These are phyloP conservation scores for Neocrepidodera transversa DNA, from an alignment of 2,888 invertebrate genomes.

Conservation along the genomic window DNA sequence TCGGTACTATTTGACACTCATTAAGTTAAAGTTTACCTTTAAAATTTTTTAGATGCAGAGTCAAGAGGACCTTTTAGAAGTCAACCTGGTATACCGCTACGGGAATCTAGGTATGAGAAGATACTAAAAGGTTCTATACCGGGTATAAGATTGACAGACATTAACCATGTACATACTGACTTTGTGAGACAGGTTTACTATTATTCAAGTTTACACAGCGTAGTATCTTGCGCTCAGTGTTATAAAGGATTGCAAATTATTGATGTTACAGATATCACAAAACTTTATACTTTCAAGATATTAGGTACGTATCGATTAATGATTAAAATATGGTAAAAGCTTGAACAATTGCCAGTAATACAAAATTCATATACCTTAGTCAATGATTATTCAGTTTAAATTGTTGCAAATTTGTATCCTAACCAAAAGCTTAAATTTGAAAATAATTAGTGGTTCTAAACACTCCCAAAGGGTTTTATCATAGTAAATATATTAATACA, in stretches of 20 bases:
- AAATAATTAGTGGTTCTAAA: too few species aligned
- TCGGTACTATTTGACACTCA: neutral
- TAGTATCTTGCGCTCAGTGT: constrained; percentile 67
- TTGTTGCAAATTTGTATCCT: too few species aligned
- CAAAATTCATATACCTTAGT: too few species aligned
- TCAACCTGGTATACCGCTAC: constrained; percentile 67
- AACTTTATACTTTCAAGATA: constrained; percentile 61
- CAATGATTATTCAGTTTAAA: too few species aligned
- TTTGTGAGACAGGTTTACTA: constrained; percentile 71
- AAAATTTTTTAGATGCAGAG: constrained; percentile 58
- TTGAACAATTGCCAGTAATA: neutral
- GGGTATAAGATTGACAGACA: constrained; percentile 43
- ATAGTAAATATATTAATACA: too few species aligned
- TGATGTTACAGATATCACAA: constrained; percentile 55
- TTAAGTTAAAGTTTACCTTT: too few species aligned
- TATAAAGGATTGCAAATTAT: constrained; percentile 67
- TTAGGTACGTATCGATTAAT: constrained; percentile 5
- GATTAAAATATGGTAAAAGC: constrained; percentile 41
- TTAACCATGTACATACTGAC: constrained; percentile 47
- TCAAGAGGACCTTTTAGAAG: constrained; percentile 76
- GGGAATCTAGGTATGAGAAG: constrained; percentile 65
- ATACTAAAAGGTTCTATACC: constrained; percentile 50
- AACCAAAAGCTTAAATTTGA: too few species aligned
- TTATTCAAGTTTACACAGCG: constrained; percentile 69
- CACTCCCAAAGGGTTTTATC: too few species aligned